These are phyloP conservation scores for Tanypteryx hageni DNA, from an alignment of 2,888 invertebrate genomes.

Conservation along the genomic window DNA sequence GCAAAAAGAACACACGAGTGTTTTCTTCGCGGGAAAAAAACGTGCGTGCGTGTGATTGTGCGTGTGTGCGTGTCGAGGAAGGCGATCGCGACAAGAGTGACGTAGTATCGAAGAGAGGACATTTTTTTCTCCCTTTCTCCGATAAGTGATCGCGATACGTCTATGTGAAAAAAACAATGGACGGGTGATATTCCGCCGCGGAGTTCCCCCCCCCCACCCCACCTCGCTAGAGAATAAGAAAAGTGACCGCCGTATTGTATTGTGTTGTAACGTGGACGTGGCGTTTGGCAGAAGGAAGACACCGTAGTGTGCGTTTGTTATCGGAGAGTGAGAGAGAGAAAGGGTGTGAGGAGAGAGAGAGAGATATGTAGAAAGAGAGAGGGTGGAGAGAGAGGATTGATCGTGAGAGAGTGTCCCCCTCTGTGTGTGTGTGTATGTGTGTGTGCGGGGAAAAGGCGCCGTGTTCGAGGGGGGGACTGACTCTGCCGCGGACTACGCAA, in stretches of 20 bases:
- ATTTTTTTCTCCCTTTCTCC: background rate
- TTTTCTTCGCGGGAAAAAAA: background rate
- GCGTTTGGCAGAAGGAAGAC: background rate
- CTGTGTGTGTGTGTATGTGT: slow-evolving; percentile 34
- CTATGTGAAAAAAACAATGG: slow-evolving; percentile 44
- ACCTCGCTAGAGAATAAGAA: background rate
- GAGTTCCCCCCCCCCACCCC: too few species aligned
- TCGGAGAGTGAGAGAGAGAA: background rate
- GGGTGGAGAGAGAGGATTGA: slow-evolving; percentile 72
- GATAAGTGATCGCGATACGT: background rate
- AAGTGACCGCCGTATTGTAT: background rate
- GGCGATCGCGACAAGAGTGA: background rate
- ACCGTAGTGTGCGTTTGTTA: background rate
- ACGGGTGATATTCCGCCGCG: background rate
- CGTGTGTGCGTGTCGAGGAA: background rate
- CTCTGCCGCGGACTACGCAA: slow-evolving; percentile 57
- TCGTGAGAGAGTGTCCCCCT: slow-evolving; percentile 67
- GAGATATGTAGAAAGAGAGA: background rate
- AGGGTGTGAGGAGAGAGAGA: background rate
- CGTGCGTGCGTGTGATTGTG: background rate
- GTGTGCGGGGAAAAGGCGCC: slow-evolving; percentile 57
- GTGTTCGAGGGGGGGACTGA: slow-evolving; percentile 18
- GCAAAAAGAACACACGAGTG: background rate
- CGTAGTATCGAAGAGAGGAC: too few species aligned
- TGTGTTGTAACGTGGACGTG: background rate